Evolutionary conservation across 2,797 vertebrate species (phyloP).

Genomic region (Hemitrygon akajei): DNA sequence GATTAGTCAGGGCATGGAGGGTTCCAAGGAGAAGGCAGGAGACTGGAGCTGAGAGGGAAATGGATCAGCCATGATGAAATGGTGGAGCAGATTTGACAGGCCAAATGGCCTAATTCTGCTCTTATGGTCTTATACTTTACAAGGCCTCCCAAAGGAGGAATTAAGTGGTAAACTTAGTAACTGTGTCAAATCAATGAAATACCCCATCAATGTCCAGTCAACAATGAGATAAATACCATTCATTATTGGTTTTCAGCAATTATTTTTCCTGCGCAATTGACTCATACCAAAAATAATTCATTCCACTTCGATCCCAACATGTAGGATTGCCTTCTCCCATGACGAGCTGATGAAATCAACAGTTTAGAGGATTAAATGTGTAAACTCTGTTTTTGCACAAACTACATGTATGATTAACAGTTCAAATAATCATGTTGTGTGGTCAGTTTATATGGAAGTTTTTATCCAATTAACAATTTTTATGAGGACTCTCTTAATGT

Average conservation of each 20-base stretch:
- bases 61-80: too few relatives aligned
- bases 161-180: not conserved
- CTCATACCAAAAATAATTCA: not conserved
- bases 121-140: not conserved
- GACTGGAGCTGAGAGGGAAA: too few relatives aligned
- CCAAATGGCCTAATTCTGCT: too few relatives aligned
- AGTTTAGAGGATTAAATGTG: not conserved
- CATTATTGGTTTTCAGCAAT: not conserved
- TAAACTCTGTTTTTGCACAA: not conserved
- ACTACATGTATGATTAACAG: not conserved
- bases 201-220: not conserved
- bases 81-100: too few relatives aligned
- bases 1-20: too few relatives aligned
- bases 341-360: not conserved
- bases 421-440: not conserved
- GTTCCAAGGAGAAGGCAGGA: too few relatives aligned
- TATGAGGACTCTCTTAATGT: not conserved
- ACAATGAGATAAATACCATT: not conserved
- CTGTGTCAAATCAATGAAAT: not conserved
- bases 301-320: not conserved
- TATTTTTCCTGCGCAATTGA: not conserved
- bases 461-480: not conserved
- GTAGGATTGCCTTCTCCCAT: not conserved
- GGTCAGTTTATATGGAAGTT: not conserved
- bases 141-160: not conserved